A percentile compares a stretch with the other conserved stretches of the same genome.
These are phyloP conservation scores for Brassicogethes aeneus DNA, from an alignment of 2,888 invertebrate genomes.

Conservation along the genomic window DNA sequence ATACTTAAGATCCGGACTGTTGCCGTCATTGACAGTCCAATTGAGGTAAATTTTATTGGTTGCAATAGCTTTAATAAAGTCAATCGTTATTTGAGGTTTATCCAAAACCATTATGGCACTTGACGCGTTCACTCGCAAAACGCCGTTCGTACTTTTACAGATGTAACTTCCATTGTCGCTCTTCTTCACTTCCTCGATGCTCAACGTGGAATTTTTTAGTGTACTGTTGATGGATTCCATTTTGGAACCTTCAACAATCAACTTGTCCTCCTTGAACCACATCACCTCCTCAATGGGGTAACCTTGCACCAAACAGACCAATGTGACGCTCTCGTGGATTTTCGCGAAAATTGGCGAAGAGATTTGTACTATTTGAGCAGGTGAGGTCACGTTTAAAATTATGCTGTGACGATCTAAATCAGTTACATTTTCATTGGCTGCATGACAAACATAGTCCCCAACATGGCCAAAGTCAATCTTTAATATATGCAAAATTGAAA, in stretches of 20 bases:
- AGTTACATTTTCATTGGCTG: slow-evolving; percentile 36
- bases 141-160: slow-evolving; percentile 41
- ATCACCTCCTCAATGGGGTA: slow-evolving; percentile 47
- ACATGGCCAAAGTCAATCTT: slow-evolving; percentile 48
- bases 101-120: slow-evolving; percentile 50
- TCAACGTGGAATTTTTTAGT: slow-evolving; percentile 49
- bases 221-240: slow-evolving; percentile 46
- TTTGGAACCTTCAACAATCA: slow-evolving; percentile 30
- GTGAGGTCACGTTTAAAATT: slow-evolving; percentile 40
- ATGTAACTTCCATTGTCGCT: slow-evolving; percentile 68
- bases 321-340: slow-evolving; percentile 43
- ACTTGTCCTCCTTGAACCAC: slow-evolving; percentile 50
- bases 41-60: slow-evolving; percentile 67
- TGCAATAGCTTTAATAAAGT: slow-evolving; percentile 66
- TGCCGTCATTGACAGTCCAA: slow-evolving; percentile 73
- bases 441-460: slow-evolving; percentile 53
- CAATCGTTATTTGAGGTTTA: slow-evolving; percentile 60
- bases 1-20: slow-evolving; percentile 54
- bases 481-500: slow-evolving; percentile 45
- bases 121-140: slow-evolving; percentile 24
- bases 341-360: slow-evolving; percentile 43
- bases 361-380: slow-evolving; percentile 42
- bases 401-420: slow-evolving; percentile 32
- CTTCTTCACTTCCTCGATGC: slow-evolving; percentile 49
- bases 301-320: slow-evolving; percentile 51